Evolutionary conservation across 2,113 vertebrate genomes (phyloP), one percentile per base, ranked within the genome.

Genomic region (Nothoprocta perdicaria): DNA sequence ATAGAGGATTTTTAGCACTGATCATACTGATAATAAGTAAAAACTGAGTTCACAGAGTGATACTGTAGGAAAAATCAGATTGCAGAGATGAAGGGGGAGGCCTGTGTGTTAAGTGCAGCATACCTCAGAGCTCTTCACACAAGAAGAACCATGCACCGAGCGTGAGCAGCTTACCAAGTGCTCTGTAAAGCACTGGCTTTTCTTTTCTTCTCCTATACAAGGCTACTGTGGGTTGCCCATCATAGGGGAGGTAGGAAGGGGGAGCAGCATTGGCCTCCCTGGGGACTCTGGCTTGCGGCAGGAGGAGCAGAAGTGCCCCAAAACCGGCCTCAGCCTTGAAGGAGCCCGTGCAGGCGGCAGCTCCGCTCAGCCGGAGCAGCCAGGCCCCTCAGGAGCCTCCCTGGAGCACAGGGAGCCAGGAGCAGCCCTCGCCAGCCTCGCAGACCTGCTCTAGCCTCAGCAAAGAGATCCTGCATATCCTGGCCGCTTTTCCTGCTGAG

Each of bases 401-500:
- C 0, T 43, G 86, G 55, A 38, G 67, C 65, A 57, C 26, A 13
- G 65, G 71, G 76, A 83, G 55, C 9, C 31, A 55, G 33, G 27
- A 87, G 55, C 76, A 18, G 53, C 65, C 76, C 69, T 80, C 69
- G 33, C 62, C 61, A 86, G 35, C 26, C 65, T 72, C 41, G 71
- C 80, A 79, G 71, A 66, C 23, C 27, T 41, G 82, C 63, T 80
- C 85, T 58, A 76, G 75, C 68, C 23, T 85, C 55, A 77, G 84
- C 84, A 80, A 80, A 86, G 60, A 69, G 38, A 35, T 71, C 66
- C 33, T 45, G 73, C 40, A n/a, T 19, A 86, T 89, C 75, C n/a
- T 3, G 35, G 29, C 80, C 50, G 83, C 23, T 88, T 91, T 86
- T 71, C 69, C 94, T 81, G 66, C 74, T 88, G 88, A 57, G 81